A percentile compares a stretch with the other conserved stretches of the same genome.
These are phyloP conservation scores for Trissonchulus sp. DNA, from an alignment of 2,888 invertebrate genomes.

Conservation along the genomic window DNA sequence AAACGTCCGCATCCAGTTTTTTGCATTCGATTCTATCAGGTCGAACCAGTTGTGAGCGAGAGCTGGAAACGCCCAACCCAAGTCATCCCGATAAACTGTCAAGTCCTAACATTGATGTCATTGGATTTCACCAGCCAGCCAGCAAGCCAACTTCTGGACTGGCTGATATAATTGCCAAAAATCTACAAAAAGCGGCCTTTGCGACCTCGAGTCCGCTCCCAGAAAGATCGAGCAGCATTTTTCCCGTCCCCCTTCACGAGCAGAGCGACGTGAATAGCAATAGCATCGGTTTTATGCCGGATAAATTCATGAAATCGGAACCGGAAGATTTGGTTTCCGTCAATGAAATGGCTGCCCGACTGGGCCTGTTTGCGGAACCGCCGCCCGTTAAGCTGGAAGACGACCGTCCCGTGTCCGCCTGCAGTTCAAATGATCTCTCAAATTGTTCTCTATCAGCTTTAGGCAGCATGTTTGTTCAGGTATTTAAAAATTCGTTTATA, in stretches of 20 bases:
- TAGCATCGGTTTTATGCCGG: not conserved
- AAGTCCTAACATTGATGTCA: not conserved
- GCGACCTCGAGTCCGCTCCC: not conserved
- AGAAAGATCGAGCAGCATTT: not conserved
- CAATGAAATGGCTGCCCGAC: not conserved
- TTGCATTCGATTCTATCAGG: too few species aligned
- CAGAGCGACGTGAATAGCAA: not conserved
- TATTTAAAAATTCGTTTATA: too few species aligned
- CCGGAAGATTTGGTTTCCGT: not conserved
- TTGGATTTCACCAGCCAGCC: not conserved
- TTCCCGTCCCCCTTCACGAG: too few species aligned
- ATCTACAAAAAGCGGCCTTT: not conserved
- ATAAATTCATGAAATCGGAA: not conserved
- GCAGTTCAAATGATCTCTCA: not conserved
- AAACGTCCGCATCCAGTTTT: too few species aligned
- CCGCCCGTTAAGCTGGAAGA: not conserved
- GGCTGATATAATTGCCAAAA: not conserved
- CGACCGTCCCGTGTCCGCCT: not conserved
- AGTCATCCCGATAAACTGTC: not conserved
- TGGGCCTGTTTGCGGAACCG: not conserved
- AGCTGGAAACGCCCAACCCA: not conserved
- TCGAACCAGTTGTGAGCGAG: too few species aligned
- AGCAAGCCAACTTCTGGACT: not conserved
- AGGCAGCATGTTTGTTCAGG: not conserved
- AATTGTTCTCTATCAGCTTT: not conserved